Evolutionary conservation across 2,888 invertebrate species (phyloP), one percentile per base, ranked within the genome.

Genomic region (Euplagia quadripunctaria): DNA sequence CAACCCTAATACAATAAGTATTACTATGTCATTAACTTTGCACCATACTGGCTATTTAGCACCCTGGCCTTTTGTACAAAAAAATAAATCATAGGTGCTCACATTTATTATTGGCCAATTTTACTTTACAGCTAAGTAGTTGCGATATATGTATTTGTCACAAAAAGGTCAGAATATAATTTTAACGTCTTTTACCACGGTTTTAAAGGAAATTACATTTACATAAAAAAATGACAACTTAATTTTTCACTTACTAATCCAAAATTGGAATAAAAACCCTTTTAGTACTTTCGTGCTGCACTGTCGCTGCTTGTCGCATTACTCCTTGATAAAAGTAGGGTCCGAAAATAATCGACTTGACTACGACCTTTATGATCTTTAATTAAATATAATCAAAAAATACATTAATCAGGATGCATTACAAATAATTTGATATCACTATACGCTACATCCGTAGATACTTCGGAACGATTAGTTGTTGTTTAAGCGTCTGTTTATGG

Each of bases 1-100:
- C 90, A 91, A 91, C 93, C 92, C 94, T 95, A 94, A 95, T 95
- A 95, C 93, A 95, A 95, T 95, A 95, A 95, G 92, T 91, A 92
- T 95, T 93, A 94, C 89, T 92, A 83, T 94, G 91, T 94, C 94
- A 96, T 95, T 96, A 96, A 89, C 90, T 86, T 85, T 85, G 91
- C 94, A 91, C 91, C 93, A 92, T 89, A 93, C 94, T 92, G 92
- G 91, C 91, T 91, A 89, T 89, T 91, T 91, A 91, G 89, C 94
- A 92, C 93, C 89, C 86, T 84, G 85, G 81, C 81, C 81, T 85
- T 87, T 85, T 85, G 83, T 81, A 83, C 82, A 86, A 86, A 83
- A 85, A 82, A 86, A 85, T 81, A 85, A 82, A 86, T 84, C 85
- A 87, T 88, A 86, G 83, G 85, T 81, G 83, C 83, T 72, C 80